Conservation (phyloP, 2,113 vertebrate species). For the Hydrolagus affinis region DNA sequence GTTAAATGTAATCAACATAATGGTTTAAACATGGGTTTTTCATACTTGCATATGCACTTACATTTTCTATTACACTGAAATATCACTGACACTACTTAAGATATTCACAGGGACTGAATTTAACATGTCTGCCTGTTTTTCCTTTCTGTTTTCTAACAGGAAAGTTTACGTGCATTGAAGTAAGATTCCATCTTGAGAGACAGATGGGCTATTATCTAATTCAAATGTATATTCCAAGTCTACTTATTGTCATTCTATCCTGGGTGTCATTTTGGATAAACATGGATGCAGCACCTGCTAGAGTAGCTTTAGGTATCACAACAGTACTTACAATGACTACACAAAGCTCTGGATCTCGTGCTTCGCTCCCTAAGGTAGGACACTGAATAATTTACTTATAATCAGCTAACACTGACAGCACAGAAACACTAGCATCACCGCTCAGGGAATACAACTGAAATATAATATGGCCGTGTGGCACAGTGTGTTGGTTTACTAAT, state of each 20-base stretch:
- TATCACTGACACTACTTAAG: no score
- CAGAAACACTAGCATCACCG: no score
- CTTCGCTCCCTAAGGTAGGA: constrained; percentile 84
- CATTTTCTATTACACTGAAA: no score
- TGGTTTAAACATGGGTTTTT: not conserved
- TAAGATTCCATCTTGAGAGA: constrained; percentile 88
- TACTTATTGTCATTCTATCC: constrained; percentile 83
- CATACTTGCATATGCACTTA: not conserved
- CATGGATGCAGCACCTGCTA: constrained; percentile 87
- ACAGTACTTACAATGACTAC: constrained; percentile 97
- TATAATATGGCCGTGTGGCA: not conserved
- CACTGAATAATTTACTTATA: not conserved
- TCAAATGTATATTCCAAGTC: constrained; percentile 88
- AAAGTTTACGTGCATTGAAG: constrained; percentile 95
- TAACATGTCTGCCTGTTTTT: not conserved
- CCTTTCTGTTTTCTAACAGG: constrained; percentile 51
- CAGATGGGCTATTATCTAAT: constrained; percentile 99
- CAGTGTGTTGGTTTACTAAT: not conserved
- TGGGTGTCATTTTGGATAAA: constrained; percentile 96
- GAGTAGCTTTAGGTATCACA: constrained; percentile 91
- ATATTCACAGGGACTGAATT: not conserved
- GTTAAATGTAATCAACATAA: not conserved
- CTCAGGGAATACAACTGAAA: not conserved
- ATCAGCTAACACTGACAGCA: not conserved
- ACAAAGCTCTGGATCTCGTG: constrained; percentile 90